phyloP scores from a whole-genome alignment of 2,888 invertebrate genomes.

The Phortica okadai region DNA sequence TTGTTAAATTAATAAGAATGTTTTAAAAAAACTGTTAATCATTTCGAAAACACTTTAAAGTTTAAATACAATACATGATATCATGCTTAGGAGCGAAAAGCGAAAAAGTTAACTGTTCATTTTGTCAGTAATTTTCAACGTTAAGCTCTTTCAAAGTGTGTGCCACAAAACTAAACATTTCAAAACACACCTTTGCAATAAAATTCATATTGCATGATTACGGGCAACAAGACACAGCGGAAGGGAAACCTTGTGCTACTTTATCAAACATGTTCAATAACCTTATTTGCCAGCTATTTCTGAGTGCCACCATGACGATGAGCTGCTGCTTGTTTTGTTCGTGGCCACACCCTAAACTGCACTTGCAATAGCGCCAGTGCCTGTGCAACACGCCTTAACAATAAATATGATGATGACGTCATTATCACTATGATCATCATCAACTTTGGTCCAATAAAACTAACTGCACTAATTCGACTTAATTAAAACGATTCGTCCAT shows the following conservation, averaged over 20 bases:
- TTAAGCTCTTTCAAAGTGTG: no score
- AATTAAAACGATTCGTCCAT: slow-evolving; percentile 58
- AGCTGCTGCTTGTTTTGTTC: not conserved
- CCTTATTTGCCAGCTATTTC: not conserved
- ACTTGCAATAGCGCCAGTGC: not conserved
- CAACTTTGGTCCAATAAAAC: slow-evolving; percentile 48
- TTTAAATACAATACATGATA: no score
- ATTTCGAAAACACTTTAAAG: no score
- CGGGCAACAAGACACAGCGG: no score
- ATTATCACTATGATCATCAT: not conserved
- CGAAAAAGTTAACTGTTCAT: no score
- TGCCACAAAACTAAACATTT: no score
- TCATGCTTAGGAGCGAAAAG: no score
- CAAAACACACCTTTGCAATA: no score
- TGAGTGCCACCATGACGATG: not conserved
- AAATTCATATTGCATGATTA: no score
- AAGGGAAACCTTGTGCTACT: not conserved
- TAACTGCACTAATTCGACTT: slow-evolving; percentile 53
- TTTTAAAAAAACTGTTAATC: no score
- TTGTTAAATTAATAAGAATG: no score
- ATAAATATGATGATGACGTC: not conserved
- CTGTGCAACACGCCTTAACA: slow-evolving; percentile 4
- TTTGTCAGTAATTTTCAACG: no score
- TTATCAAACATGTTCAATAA: not conserved
- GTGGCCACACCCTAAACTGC: not conserved